Conservation (phyloP, 2,797 vertebrate genomes). For the Syncerus caffer region DNA sequence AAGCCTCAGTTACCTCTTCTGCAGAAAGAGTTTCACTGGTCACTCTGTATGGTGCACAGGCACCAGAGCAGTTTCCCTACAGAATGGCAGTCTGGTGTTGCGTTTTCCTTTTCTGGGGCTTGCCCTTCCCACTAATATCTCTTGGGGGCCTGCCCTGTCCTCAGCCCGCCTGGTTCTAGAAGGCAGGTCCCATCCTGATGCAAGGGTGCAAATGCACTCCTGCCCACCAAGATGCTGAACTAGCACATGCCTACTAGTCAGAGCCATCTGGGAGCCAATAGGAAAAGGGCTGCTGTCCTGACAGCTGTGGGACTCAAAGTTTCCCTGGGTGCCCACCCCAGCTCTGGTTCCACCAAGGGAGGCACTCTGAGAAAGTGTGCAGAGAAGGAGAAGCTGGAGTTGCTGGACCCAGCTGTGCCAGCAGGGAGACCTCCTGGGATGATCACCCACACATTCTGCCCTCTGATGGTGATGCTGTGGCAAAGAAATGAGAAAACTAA, state of each 20-base stretch:
- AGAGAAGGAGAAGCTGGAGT: not conserved
- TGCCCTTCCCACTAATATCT: not conserved
- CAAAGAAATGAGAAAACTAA: not conserved
- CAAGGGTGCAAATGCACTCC: not conserved
- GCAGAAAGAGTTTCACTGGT: not conserved
- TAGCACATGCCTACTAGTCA: not conserved
- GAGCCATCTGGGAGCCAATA: not conserved
- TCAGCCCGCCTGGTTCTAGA: not conserved
- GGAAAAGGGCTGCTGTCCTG: not conserved
- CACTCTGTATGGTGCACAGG: not conserved
- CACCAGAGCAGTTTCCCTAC: too few relatives aligned
- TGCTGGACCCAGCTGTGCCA: not conserved
- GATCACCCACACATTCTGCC: not conserved
- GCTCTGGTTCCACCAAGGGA: not conserved
- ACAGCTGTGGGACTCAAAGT: too few relatives aligned
- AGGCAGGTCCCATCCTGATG: not conserved
- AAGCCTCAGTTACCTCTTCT: slow-evolving; percentile 80
- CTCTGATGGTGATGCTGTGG: not conserved
- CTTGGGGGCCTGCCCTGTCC: too few relatives aligned
- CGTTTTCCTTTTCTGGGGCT: not conserved
- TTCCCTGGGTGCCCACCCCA: not conserved
- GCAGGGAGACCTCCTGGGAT: not conserved
- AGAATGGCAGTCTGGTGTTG: not conserved
- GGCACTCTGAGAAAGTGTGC: not conserved
- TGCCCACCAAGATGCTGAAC: not conserved